These are phyloP conservation scores for Megaustenia siamemsis DNA, from an alignment of 2,888 invertebrate species.

Conservation along the genomic window DNA sequence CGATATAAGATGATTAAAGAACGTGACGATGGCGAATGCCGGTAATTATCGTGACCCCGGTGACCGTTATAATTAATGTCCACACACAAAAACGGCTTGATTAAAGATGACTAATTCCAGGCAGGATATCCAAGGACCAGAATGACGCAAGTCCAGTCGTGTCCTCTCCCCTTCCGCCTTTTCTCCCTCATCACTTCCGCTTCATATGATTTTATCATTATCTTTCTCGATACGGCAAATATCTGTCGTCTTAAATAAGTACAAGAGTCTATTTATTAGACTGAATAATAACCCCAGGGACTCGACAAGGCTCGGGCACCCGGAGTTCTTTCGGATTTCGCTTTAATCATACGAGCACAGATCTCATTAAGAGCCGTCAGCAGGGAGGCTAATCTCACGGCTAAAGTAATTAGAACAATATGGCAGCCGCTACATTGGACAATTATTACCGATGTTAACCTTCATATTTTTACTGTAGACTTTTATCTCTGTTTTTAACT, in stretches of 20 bases:
- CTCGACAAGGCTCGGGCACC: conserved; percentile 6
- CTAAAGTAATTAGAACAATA: conserved; percentile 43
- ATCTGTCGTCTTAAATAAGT: conserved; percentile 41
- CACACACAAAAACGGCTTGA: not conserved
- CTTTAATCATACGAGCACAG: conserved; percentile 46
- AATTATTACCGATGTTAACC: not conserved
- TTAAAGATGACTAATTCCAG: not conserved
- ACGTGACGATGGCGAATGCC: not conserved
- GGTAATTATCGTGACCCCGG: not conserved
- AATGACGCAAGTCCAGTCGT: not conserved
- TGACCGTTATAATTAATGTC: not conserved
- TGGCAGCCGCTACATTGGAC: conserved; percentile 26
- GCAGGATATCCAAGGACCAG: not conserved
- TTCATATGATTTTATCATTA: conserved; percentile 24
- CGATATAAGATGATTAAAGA: too few relatives aligned
- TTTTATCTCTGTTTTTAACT: not conserved
- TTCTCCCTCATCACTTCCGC: not conserved
- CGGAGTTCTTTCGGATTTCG: conserved; percentile 14
- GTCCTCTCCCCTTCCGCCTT: not conserved
- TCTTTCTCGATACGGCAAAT: conserved; percentile 26
- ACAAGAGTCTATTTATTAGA: conserved; percentile 52
- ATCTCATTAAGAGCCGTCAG: conserved; percentile 47
- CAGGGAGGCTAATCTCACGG: conserved; percentile 35
- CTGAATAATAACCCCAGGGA: conserved; percentile 36
- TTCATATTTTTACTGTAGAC: not conserved